A percentile compares a stretch with the other conserved stretches of the same genome.
Conservation (phyloP, 2,888 invertebrate species). For the Seladonia tumulorum region DNA sequence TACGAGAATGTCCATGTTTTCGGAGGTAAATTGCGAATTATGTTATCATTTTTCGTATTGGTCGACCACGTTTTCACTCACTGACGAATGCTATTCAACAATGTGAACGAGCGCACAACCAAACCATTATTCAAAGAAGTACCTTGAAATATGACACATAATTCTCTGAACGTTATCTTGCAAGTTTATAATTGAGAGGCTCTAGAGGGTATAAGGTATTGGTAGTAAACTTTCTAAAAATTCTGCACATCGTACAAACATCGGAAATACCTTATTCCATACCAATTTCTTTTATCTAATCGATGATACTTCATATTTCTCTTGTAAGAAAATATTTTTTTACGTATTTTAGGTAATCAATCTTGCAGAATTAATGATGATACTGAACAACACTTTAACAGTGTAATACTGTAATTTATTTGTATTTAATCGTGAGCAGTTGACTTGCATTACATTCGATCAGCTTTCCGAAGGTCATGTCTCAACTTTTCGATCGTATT, state of each 20-base stretch:
- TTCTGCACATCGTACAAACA: slow-evolving; percentile 21
- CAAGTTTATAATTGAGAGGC: slow-evolving; percentile 47
- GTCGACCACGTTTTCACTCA: slow-evolving; percentile 39
- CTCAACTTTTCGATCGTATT: slow-evolving; percentile 33
- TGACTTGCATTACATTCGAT: slow-evolving; percentile 30
- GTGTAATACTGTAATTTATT: slow-evolving; percentile 65
- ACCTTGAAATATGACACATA: slow-evolving; percentile 31
- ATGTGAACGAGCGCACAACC: slow-evolving; percentile 67
- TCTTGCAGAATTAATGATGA: slow-evolving; percentile 39
- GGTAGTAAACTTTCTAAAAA: slow-evolving; percentile 36
- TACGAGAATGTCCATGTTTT: slow-evolving; percentile 55
- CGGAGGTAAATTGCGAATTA: slow-evolving; percentile 44
- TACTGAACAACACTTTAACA: slow-evolving; percentile 57
- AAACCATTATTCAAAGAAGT: slow-evolving; percentile 46
- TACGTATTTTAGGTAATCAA: slow-evolving; percentile 56
- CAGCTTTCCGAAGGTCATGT: not conserved
- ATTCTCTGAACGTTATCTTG: slow-evolving; percentile 33
- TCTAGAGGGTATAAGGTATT: slow-evolving; percentile 53
- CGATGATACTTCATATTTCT: slow-evolving; percentile 44
- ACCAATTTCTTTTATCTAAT: slow-evolving; percentile 39
- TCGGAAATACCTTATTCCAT: slow-evolving; percentile 36
- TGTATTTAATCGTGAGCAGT: slow-evolving; percentile 52
- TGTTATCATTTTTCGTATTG: slow-evolving; percentile 53
- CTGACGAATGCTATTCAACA: slow-evolving; percentile 20
- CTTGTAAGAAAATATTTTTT: slow-evolving; percentile 58